Base-by-base conservation (phyloP, 2,113 vertebrate species). In the Oreocharis arfaki region DNA sequence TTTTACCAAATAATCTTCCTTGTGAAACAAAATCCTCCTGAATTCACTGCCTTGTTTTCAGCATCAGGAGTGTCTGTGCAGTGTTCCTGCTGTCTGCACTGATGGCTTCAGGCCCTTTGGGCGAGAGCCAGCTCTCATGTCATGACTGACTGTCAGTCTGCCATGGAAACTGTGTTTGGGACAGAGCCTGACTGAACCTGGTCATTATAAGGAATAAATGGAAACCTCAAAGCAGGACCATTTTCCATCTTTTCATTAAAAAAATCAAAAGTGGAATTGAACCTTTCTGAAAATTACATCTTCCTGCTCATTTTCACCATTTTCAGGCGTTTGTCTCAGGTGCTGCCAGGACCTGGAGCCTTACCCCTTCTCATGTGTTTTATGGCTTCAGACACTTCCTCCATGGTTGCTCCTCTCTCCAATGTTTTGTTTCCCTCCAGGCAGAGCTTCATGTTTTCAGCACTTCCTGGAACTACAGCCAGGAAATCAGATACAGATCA, bases 351-450 rank as follows among this genome's bases (percentile, higher is more conserved):
- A 56, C 46, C 61, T 41, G 52, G 30, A 85, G 50, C 55, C 95
- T 97, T 97, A 96, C 96, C 93, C 39, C 9, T 13, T 76, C 91
- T 95, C 37, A 96, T 71, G 0, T 91, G 64, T 78, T 82, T 97
- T 85, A 96, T 96, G 87, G 93, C 90, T 55, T 97, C 49, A 0
- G 94, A 93, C 82, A 97, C 91, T 69, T 97, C 96, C 80, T 96
- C 95, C 95, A 96, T 96, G 27, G 88, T 97, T 53, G 89, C 92
- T 91, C 97, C 97, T 95, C 95, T 96, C 26, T 93, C 95, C 92
- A 96, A 4, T 15, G 89, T 94, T 89, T 71, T 95, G 35, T 96
- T 92, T 70, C 93, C 92, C 63, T 96, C 94, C 91, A 84, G 91
- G 79, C 95, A 95, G 71, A 96, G 90, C 76, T 74, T 97, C 87